Evolutionary conservation across 1,140 invertebrate genomes (phyloP), one percentile per base, ranked within the genome.

Genomic region (Pseudobourletiella spinata): DNA sequence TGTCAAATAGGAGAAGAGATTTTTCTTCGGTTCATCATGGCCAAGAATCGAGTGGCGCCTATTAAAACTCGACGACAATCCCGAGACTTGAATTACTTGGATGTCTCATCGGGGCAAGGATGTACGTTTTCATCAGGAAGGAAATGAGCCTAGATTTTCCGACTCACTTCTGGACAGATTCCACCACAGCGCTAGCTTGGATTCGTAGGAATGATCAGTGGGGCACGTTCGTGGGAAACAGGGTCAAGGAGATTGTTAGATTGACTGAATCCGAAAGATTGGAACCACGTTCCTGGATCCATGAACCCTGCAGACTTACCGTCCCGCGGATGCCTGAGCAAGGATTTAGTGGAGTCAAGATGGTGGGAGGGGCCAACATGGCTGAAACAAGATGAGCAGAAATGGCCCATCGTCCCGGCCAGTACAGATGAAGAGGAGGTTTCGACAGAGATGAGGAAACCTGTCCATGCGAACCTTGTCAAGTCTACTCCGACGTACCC

Each of bases 41-140:
- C 71, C 8, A 76, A 75, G 62, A 39, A 68, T 16, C 44, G 73
- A 61, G 63, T 75, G 0, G 67, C 74, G 8, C 74, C 74, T 8
- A 18, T 66, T 20, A 72, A 73, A 57, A 42, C 71, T 1, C 57
- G 30, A 2, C 64, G 22, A 72, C 70, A 1, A 71, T 75, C 25
- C 73, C 72, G 2, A 66, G 72, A 51, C 59, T 76, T 2, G 74
- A 75, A 64, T 61, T 77, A 6, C 57, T 76, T 54, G 74, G 71
- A 15, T 72, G 73, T 6, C 55, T 70, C 2, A 71, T 76, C 2
- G 73, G 68, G 24, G 68, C 70, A 18, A 46, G 74, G 60, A 57
- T 75, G 6, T 63, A 54, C 11, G 15, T 69, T 57, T 18, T 60
- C 16, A 39, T 64, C 1, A 55, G 35, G 24, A 39, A 44, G 20